Evolutionary conservation across 2,797 vertebrate species (phyloP).

Genomic region (Macroramphosus scolopax): DNA sequence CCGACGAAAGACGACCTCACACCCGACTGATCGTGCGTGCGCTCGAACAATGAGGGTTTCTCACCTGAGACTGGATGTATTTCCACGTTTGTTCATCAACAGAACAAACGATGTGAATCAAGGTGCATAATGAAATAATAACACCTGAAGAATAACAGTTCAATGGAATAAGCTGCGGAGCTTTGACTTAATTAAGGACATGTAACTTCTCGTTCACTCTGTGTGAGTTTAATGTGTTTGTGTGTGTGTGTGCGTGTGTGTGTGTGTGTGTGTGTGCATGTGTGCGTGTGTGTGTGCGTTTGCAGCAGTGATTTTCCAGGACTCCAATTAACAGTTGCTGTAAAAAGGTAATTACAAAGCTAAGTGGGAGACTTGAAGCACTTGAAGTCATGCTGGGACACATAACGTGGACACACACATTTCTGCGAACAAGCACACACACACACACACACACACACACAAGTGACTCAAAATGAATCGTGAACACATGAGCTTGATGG

Average conservation of each 20-base stretch:
- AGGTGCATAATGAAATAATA: slow-evolving; percentile 34
- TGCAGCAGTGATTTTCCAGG: slow-evolving; percentile 29
- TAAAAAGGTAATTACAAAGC: slow-evolving; percentile 68
- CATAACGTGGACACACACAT: slow-evolving; percentile 27
- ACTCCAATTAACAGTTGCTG: slow-evolving; percentile 61
- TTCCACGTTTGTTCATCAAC: no score
- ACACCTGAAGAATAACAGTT: slow-evolving; percentile 16
- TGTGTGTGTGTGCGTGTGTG: slow-evolving; percentile 18
- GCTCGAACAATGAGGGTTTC: no score
- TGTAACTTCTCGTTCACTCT: slow-evolving; percentile 18
- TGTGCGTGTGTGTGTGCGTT: slow-evolving; percentile 1
- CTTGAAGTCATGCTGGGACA: slow-evolving; percentile 57
- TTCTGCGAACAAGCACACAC: slow-evolving; percentile 21
- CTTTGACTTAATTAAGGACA: slow-evolving; percentile 48
- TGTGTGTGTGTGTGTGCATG: not conserved
- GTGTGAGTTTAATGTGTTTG: slow-evolving; percentile 15
- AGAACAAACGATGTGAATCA: slow-evolving; percentile 5
- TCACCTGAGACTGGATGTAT: no score
- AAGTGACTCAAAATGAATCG: slow-evolving; percentile 30
- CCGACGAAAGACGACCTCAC: no score
- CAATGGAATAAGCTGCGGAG: slow-evolving; percentile 29
- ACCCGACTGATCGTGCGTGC: no score
- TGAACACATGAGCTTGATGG: slow-evolving; percentile 13
- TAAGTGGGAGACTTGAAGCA: slow-evolving; percentile 57
- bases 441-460: slow-evolving; percentile 21